A percentile compares a stretch with the other conserved stretches of the same genome.
phyloP scores from a whole-genome alignment of 2,797 vertebrate genomes.

The Trachurus trachurus region DNA sequence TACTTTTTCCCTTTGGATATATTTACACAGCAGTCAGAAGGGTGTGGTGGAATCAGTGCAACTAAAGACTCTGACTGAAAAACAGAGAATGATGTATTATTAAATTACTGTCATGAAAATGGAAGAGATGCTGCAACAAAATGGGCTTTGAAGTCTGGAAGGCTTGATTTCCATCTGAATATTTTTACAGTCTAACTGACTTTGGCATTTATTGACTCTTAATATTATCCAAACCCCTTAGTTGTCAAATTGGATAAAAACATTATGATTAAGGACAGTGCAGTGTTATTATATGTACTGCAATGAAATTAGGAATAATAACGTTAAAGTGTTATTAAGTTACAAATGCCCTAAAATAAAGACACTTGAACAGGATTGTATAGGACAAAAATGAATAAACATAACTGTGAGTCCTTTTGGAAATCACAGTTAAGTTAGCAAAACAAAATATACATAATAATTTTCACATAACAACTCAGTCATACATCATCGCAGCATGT shows the following conservation, averaged over 20 bases:
- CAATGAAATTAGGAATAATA: conserved; percentile 5
- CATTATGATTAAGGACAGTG: conserved; percentile 23
- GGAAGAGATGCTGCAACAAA: conserved; percentile 32
- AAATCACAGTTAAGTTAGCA: not conserved
- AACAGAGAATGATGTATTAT: conserved; percentile 43
- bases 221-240: conserved; percentile 39
- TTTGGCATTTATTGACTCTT: conserved; percentile 50
- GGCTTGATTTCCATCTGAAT: conserved; percentile 43
- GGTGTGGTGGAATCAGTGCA: conserved; percentile 30
- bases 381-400: not conserved
- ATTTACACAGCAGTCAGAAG: conserved; percentile 35
- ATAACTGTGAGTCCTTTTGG: not conserved
- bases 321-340: conserved; percentile 7
- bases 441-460: not conserved
- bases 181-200: conserved; percentile 40
- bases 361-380: not conserved
- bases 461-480: not conserved
- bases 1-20: conserved; percentile 2
- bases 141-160: conserved; percentile 42
- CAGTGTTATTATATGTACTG: conserved; percentile 13
- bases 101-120: conserved; percentile 50
- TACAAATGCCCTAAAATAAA: not conserved
- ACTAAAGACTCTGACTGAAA: conserved; percentile 20
- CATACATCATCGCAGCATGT: not conserved
- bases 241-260: conserved; percentile 52